phyloP scores from a whole-genome alignment of 2,888 invertebrate species.

The Cataglyphis livida region DNA sequence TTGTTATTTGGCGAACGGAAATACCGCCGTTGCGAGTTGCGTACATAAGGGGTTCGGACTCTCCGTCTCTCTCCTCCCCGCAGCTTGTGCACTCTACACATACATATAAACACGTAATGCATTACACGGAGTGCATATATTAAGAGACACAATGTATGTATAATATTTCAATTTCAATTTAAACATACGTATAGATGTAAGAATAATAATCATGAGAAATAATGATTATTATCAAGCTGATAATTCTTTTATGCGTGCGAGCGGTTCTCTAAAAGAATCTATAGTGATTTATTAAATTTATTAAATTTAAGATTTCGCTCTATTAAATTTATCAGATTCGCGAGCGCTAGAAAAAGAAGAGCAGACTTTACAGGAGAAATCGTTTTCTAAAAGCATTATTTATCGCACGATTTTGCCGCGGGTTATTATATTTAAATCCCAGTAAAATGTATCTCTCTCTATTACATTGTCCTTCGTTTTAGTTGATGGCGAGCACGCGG shows the following conservation, averaged over 20 bases:
- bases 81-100: constrained; percentile 20
- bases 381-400: constrained; percentile 52
- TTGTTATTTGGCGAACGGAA: constrained; percentile 72
- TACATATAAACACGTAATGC: constrained; percentile 40
- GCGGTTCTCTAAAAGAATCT: not conserved
- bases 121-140: constrained; percentile 22
- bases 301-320: not conserved
- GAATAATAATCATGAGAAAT: not conserved
- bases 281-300: not conserved
- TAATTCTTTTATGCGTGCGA: not conserved
- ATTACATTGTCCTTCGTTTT: constrained; percentile 63
- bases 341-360: not conserved
- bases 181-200: not conserved
- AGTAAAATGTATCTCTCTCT: constrained; percentile 60
- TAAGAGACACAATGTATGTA: not conserved
- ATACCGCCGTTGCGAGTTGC: constrained; percentile 61
- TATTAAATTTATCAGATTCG: not conserved
- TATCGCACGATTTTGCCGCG: constrained; percentile 71
- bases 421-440: constrained; percentile 79
- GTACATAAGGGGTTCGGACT: constrained; percentile 51
- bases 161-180: not conserved
- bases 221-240: not conserved
- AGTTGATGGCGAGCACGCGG: constrained; percentile 63
- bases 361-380: not conserved
- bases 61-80: constrained; percentile 44